Base-by-base conservation (phyloP, 2,888 invertebrate species). In the Microctonus brassicae region DNA sequence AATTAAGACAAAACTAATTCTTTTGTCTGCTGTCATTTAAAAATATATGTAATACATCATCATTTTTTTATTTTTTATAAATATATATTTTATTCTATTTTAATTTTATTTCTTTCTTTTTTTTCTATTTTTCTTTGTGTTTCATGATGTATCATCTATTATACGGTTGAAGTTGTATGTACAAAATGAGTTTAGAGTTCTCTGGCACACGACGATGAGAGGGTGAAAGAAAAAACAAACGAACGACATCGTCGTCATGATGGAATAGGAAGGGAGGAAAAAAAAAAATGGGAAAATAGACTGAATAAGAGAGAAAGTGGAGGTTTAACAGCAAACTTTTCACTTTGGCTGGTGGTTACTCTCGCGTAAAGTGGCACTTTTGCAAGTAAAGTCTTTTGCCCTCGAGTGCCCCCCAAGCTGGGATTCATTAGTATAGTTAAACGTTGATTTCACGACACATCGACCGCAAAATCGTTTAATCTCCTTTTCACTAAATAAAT, bases 361-460 rank as follows among this genome's bases (percentile, higher is more conserved):
- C 47, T 47, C 42, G 58, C 60, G 20, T 34, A 60, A 60, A 68
- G 60, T 66, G 42, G n/a, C 57, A 57, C 66, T 66, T 57, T 36
- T 39, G 57, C 33, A 39, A 24, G 42, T 47, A 66, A 66, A 58
- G 57, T 36, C 24, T 57, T 39, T 58, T 34, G 33, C 62, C 36
- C 61, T 73, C 66, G 29, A 47, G 55, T 64, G 60, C 68, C 60
- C 52, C 39, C 29, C 26, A 34, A 60, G 33, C 61, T 39, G 67
- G 47, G 72, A 73, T 75, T 75, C 66, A 63, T 63, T 63, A 63
- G 63, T n/a, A n/a, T 61, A 61, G 22, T 61, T 61, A 61, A 61
- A 61, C 39, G 39, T 63, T 63, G 47, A 42, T 42, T 62, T 26
- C 26, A 42, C 39, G 42, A 36, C 24, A 36, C 39, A n/a, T 39